Conservation (phyloP, 2,888 invertebrate genomes). For the Thysanoteuthis rhombus region DNA sequence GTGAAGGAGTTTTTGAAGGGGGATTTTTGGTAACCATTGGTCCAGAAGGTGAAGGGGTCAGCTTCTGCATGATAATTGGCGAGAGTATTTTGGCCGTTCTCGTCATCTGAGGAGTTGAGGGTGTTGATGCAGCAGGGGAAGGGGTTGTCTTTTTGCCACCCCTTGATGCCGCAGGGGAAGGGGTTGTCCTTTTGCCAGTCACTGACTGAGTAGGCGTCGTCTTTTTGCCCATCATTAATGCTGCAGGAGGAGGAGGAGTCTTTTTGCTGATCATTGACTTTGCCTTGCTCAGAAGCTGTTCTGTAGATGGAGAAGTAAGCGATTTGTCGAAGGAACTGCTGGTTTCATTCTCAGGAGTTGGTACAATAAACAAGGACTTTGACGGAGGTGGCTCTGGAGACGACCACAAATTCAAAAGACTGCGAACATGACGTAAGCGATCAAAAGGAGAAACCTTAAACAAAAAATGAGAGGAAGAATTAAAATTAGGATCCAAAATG, state of each 20-base stretch:
- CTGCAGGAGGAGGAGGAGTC: neutral
- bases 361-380: neutral
- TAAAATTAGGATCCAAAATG: too few relatives aligned
- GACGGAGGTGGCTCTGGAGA: conserved; percentile 38
- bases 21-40: neutral
- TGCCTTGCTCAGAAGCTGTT: neutral
- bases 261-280: neutral
- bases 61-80: neutral
- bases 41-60: neutral
- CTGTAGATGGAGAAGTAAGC: neutral
- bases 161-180: neutral
- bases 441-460: conserved; percentile 44
- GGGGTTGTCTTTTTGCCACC: neutral
- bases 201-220: neutral
- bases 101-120: neutral
- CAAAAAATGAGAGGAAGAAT: conserved; percentile 28
- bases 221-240: neutral
- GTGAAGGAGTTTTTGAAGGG: neutral
- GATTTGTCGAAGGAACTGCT: neutral
- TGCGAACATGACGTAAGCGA: conserved; percentile 42
- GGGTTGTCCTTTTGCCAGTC: neutral
- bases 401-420: conserved; percentile 42
- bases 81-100: neutral
- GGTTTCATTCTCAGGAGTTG: neutral
- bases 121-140: neutral